Evolutionary conservation across 2,113 vertebrate species (phyloP).

Genomic region (Bostrychus sinensis): DNA sequence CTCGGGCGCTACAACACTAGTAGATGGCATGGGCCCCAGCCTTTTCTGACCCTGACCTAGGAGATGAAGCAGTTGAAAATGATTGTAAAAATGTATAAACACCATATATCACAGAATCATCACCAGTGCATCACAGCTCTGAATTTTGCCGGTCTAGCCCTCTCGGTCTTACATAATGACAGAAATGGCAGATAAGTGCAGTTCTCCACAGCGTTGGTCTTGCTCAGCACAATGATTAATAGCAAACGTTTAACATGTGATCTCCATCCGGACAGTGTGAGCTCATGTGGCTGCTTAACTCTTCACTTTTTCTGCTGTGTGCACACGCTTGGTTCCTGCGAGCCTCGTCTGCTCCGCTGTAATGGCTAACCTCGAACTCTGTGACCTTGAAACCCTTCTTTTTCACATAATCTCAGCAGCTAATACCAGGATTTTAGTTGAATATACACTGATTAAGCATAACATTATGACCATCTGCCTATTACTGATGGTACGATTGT

Average conservation of each 20-base stretch:
- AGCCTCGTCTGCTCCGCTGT: conserved; percentile 16
- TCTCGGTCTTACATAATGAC: neutral
- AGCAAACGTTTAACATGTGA: conserved; percentile 66
- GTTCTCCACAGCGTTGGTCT: conserved; percentile 13
- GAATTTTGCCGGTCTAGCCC: no score
- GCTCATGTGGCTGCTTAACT: conserved; percentile 63
- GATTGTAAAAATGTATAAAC: no score
- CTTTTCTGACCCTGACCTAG: no score
- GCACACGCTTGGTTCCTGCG: conserved; percentile 51
- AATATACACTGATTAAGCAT: neutral
- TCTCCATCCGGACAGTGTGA: conserved; percentile 62
- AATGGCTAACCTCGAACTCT: conserved; percentile 36
- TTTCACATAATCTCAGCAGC: neutral
- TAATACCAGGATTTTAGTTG: neutral
- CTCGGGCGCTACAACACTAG: no score
- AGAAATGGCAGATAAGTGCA: conserved; percentile 32
- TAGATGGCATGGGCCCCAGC: no score
- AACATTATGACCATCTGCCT: neutral
- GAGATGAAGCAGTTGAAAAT: no score
- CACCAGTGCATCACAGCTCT: no score
- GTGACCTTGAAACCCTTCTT: conserved; percentile 17
- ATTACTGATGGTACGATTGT: neutral
- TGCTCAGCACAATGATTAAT: conserved; percentile 72
- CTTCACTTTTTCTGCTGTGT: conserved; percentile 60
- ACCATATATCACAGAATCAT: no score